Conservation (phyloP, 1,140 invertebrate genomes). For the Zaprionus capensis region DNA sequence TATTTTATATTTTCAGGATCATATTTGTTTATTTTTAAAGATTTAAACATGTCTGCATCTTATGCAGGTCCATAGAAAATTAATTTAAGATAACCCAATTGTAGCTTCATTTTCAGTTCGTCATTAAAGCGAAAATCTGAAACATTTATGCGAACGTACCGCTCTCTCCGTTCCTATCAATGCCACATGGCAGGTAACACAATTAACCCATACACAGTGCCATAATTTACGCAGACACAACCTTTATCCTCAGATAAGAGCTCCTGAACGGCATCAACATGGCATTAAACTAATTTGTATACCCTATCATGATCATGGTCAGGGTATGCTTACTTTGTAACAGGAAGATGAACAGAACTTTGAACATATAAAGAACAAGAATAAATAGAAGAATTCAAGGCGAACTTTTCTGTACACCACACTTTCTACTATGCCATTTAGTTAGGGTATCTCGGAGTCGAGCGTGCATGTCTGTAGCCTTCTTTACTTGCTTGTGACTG, state of each 20-base stretch:
- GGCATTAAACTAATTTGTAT: constrained; percentile 50
- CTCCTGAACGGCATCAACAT: constrained; percentile 8
- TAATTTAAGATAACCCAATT: constrained; percentile 28
- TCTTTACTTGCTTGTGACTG: constrained; percentile 17
- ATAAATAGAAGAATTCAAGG: too few species aligned
- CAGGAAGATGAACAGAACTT: not conserved
- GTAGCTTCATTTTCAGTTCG: constrained; percentile 15
- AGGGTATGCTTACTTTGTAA: not conserved
- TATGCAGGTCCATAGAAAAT: not conserved
- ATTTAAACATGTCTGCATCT: not conserved
- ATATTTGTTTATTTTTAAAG: not conserved
- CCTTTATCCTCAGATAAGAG: constrained; percentile 27
- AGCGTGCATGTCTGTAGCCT: not conserved
- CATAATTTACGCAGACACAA: constrained; percentile 44
- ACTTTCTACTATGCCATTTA: not conserved
- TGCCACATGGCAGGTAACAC: constrained; percentile 42
- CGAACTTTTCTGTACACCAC: not conserved
- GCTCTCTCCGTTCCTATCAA: constrained; percentile 25
- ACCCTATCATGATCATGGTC: not conserved
- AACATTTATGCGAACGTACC: constrained; percentile 12
- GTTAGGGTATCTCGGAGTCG: not conserved
- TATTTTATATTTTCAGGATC: not conserved
- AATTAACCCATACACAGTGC: constrained; percentile 43
- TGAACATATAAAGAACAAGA: too few species aligned
- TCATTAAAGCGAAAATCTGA: constrained; percentile 34